phyloP scores from a whole-genome alignment of 1,140 invertebrate genomes.

The Vanessa tameamea region DNA sequence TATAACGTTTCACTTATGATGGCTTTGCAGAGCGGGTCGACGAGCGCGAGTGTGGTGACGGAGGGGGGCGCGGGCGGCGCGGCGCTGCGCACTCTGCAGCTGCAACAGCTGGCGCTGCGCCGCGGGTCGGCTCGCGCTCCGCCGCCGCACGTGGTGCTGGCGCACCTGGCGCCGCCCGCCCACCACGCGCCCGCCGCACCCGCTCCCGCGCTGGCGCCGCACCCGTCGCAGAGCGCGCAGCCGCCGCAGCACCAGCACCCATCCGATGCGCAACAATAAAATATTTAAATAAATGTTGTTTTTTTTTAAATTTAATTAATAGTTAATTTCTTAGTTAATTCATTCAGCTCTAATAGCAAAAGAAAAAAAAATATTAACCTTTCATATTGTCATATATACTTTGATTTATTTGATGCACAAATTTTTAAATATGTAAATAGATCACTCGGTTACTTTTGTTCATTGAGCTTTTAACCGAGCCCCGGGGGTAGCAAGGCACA shows the following conservation, averaged over 20 bases:
- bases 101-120: constrained; percentile 62
- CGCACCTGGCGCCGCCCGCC: constrained; percentile 43
- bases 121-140: constrained; percentile 38
- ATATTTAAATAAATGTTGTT: neutral
- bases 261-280: constrained; percentile 35
- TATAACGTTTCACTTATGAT: no score
- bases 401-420: no score
- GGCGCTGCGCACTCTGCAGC: constrained; percentile 59
- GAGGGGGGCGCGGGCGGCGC: constrained; percentile 40
- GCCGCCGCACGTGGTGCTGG: constrained; percentile 40
- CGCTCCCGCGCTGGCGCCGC: constrained; percentile 17
- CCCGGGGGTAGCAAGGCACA: no score
- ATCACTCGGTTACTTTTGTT: no score
- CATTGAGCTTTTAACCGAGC: no score
- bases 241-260: constrained; percentile 35
- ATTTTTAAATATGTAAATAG: no score
- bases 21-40: constrained; percentile 26
- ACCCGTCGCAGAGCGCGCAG: constrained; percentile 38
- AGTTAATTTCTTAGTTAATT: no score
- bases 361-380: no score
- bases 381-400: no score
- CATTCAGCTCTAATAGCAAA: no score
- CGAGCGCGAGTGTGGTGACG: constrained; percentile 18
- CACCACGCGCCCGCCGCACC: constrained; percentile 40
- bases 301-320: no score